Conservation (phyloP, 2,888 invertebrate species). For the Drosophila prolongata region DNA sequence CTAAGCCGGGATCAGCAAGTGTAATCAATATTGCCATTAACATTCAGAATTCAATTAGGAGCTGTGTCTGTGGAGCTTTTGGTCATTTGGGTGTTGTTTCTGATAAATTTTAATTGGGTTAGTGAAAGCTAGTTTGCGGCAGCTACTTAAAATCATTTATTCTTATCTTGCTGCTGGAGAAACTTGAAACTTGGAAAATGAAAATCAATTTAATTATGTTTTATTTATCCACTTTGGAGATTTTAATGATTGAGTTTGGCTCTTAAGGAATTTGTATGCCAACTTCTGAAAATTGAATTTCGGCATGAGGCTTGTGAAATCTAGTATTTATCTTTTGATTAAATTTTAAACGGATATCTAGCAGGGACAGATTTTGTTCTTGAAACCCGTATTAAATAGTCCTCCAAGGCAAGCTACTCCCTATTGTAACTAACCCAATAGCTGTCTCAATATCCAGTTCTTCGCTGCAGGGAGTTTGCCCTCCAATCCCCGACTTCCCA, state of each 20-base stretch:
- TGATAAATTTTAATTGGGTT: not conserved
- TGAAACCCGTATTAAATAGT: no score
- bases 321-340: no score
- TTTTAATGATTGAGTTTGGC: not conserved
- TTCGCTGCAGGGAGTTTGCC: not conserved
- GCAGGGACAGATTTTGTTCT: no score
- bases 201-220: not conserved
- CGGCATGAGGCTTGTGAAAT: no score
- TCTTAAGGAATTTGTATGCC: no score
- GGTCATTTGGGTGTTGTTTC: not conserved
- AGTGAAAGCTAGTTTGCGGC: not conserved
- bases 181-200: not conserved
- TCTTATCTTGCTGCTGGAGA: not conserved
- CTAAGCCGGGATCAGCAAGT: constrained; percentile 34
- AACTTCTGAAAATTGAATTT: no score
- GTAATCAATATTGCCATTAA: constrained; percentile 26
- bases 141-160: not conserved
- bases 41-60: constrained; percentile 32
- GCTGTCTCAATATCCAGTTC: not conserved
- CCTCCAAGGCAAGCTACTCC: not conserved
- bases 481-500: not conserved
- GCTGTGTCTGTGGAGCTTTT: not conserved
- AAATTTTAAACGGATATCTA: no score
- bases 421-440: not conserved
- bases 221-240: not conserved